These are phyloP conservation scores for Dasypolia templi DNA, from an alignment of 2,888 invertebrate genomes.

Conservation along the genomic window DNA sequence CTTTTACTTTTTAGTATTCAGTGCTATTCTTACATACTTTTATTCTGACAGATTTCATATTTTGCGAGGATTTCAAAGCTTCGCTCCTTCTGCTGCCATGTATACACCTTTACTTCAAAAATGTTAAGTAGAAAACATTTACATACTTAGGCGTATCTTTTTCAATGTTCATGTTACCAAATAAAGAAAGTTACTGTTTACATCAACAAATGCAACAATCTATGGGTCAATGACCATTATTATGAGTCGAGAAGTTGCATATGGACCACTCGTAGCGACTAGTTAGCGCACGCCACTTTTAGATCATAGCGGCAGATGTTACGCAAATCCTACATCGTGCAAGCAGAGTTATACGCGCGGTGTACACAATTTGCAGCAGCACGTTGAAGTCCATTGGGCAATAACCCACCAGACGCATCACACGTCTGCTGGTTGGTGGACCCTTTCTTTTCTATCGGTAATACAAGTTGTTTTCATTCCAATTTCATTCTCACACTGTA, in stretches of 20 bases:
- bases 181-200: background rate
- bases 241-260: too few relatives aligned
- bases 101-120: too few relatives aligned
- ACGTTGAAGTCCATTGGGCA: too few relatives aligned
- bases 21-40: background rate
- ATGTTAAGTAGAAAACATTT: background rate
- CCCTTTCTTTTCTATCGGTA: background rate
- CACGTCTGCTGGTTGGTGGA: background rate
- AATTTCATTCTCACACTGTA: background rate
- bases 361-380: background rate
- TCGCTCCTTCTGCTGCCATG: background rate
- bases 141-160: background rate
- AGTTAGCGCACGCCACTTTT: background rate
- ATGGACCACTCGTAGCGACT: too few relatives aligned
- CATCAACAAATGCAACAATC: too few relatives aligned
- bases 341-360: too few relatives aligned
- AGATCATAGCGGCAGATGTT: background rate
- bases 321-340: background rate
- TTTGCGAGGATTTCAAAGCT: background rate
- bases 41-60: constrained; percentile 21
- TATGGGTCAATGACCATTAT: too few relatives aligned
- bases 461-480: background rate
- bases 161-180: too few relatives aligned
- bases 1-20: too few relatives aligned
- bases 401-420: background rate